phyloP scores from a whole-genome alignment of 2,888 invertebrate species.

The Ichneumon xanthorius region DNA sequence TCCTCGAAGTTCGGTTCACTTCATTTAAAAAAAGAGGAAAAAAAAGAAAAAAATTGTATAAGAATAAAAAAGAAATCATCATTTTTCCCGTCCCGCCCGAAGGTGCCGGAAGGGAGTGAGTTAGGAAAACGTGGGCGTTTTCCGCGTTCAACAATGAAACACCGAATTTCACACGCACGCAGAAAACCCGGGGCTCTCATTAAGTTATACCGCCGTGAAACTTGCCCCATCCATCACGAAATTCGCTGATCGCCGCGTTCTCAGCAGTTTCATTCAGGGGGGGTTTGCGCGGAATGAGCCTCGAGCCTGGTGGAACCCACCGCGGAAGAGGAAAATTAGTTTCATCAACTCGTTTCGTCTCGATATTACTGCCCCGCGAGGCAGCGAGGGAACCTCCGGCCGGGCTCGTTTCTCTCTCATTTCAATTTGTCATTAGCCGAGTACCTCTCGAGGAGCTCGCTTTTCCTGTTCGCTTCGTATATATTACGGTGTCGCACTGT shows the following conservation, averaged over 20 bases:
- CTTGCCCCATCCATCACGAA: constrained; percentile 74
- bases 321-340: constrained; percentile 74
- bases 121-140: constrained; percentile 7
- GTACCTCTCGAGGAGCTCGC: constrained; percentile 31
- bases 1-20: too few species aligned
- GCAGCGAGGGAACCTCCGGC: constrained; percentile 48
- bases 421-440: constrained; percentile 68
- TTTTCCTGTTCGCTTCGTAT: constrained; percentile 38
- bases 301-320: constrained; percentile 25
- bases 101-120: neutral
- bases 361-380: constrained; percentile 69
- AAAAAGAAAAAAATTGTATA: constrained; percentile 13
- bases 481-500: constrained; percentile 40
- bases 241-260: constrained; percentile 77
- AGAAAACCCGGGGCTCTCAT: constrained; percentile 56
- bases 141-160: constrained; percentile 26
- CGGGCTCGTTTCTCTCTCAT: constrained; percentile 38
- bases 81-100: neutral
- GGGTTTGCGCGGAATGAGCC: constrained; percentile 73
- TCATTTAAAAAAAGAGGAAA: constrained; percentile 5
- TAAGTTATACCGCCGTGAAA: constrained; percentile 64
- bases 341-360: constrained; percentile 74
- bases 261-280: constrained; percentile 75
- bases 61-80: constrained; percentile 1
- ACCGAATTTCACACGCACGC: constrained; percentile 52